A percentile compares a stretch with the other conserved stretches of the same genome.
phyloP scores from a whole-genome alignment of 2,888 invertebrate species.

The Melanotus villosus region DNA sequence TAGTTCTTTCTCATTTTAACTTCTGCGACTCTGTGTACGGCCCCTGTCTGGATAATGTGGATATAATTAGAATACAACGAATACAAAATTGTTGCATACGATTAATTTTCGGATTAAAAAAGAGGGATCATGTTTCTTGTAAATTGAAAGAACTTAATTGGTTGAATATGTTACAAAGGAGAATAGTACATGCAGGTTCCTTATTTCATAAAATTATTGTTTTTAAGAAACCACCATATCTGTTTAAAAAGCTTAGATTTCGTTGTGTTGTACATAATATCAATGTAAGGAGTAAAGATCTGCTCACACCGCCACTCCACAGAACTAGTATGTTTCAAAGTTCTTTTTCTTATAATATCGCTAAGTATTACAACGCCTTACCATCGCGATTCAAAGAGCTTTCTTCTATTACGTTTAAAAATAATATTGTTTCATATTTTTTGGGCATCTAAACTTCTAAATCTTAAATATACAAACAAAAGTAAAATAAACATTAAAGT shows the following conservation, averaged over 20 bases:
- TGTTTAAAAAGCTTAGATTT: background rate
- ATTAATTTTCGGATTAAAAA: background rate
- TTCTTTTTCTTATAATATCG: background rate
- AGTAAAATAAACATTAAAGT: too few species aligned
- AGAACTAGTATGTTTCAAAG: constrained; percentile 7
- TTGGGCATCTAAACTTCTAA: too few species aligned
- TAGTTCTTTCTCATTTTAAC: too few species aligned
- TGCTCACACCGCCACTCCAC: background rate
- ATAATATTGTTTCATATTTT: too few species aligned
- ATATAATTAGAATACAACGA: background rate
- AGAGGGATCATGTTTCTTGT: background rate
- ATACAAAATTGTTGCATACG: too few species aligned
- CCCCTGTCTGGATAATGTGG: too few species aligned
- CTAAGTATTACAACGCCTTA: constrained; percentile 5
- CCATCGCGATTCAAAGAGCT: too few species aligned
- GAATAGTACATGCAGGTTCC: background rate
- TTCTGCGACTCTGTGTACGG: too few species aligned
- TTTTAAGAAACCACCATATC: too few species aligned
- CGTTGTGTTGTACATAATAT: constrained; percentile 6
- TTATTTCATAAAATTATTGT: constrained; percentile 1
- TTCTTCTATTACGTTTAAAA: too few species aligned
- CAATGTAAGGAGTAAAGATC: background rate
- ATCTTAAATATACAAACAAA: too few species aligned
- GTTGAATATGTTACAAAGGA: constrained; percentile 19
- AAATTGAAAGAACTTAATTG: too few species aligned